Evolutionary conservation across 2,113 vertebrate species (phyloP), one percentile per base, ranked within the genome.

Genomic region (Hypocryptadius cinnamomeus): DNA sequence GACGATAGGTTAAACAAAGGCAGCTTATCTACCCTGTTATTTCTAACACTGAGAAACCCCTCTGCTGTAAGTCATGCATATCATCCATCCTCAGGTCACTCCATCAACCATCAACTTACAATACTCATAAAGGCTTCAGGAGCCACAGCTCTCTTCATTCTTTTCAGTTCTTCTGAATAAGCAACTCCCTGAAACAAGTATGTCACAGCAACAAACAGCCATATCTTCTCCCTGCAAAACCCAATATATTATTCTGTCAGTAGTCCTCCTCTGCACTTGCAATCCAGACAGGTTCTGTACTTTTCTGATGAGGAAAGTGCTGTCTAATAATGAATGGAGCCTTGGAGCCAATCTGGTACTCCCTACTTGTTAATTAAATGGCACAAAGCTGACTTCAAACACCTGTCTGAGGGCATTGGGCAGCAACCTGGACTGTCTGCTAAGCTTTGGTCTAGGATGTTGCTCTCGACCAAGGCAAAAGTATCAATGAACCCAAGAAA

Each of bases 221-320:
- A 53, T 80, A 92, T 92, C 91, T 96, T 95, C 89, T 88, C 60
- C 44, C 91, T 96, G 76, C 45, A 78, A 86, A 78, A 83, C 80
- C 23, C 23, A 80, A 9, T 16, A 17, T 28, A 45, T 65, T 51
- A 1, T 24, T 48, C 39, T 63, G 25, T 84, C 15, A 74, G 35
- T 33, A 66, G 35, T 42, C 28, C 33, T 77, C 25, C 35, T 74
- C 84, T 59, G 50, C 39, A 16, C 13, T 59, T 63, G 21, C 30
- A 53, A 66, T 37, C 35, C 47, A 78, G 73, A 33, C 7, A 54
- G 10, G 16, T 74, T 81, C 65, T 53, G 17, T 45, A 13, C 20
- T 81, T 85, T 80, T 44, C 35, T 74, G 50, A 21, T 31, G 44
- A 61, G 18, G 16, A 5, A 61, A 80, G 4, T 51, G 8, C 25